A percentile compares a stretch with the other conserved stretches of the same genome.
Conservation (phyloP, 2,797 vertebrate species). For the Hydrolagus colliei region DNA sequence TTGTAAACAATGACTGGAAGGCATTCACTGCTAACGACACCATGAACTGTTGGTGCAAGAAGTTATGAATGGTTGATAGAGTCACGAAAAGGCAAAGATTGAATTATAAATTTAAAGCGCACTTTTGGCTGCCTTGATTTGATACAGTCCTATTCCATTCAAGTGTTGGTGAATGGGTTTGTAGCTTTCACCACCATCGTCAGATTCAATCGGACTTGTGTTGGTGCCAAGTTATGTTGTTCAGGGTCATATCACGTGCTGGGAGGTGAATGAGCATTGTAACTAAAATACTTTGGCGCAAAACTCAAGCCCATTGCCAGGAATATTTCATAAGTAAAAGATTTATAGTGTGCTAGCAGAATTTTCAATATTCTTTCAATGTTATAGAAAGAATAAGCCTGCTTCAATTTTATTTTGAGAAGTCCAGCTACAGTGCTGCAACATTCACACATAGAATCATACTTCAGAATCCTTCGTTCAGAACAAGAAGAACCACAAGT, state of each 20-base stretch:
- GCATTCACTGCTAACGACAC: background rate
- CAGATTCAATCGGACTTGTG: background rate
- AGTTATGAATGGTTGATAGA: background rate
- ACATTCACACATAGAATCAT: slow-evolving; percentile 2
- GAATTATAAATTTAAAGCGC: background rate
- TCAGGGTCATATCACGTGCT: background rate
- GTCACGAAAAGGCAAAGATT: background rate
- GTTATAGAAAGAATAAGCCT: background rate
- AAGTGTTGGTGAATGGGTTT: background rate
- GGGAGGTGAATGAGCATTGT: background rate
- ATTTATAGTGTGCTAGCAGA: too few relatives aligned
- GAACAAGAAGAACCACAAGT: background rate
- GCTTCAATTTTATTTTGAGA: background rate
- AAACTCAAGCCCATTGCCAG: background rate
- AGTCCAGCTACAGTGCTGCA: background rate
- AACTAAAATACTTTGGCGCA: background rate
- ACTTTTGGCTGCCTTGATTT: background rate
- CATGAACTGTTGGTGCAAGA: background rate
- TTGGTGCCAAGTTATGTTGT: background rate
- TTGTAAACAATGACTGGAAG: slow-evolving; percentile 1
- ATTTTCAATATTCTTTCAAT: too few relatives aligned
- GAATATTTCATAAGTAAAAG: background rate
- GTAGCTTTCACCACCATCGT: background rate
- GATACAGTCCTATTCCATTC: background rate
- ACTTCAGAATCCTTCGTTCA: background rate